Base-by-base conservation (phyloP, 2,113 vertebrate genomes). In the Recurvirostra avosetta region DNA sequence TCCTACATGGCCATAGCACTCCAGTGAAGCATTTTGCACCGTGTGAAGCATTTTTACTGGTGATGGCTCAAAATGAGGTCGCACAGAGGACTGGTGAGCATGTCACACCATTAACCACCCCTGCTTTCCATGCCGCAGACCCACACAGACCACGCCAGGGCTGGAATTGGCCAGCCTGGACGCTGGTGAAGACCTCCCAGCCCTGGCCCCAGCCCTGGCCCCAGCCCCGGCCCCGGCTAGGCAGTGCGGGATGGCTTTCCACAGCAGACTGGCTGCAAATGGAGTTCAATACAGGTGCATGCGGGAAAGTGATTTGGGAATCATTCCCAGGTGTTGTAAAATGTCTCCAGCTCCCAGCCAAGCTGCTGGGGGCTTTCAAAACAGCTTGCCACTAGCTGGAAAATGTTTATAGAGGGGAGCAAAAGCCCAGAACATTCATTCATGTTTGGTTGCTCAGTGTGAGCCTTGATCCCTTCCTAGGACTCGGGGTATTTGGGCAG, bases 281-380 rank as follows among this genome's bases (percentile, higher is more conserved):
- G 29, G 45, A 74, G 41, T 34, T 74, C 82, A 66, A 0, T 45
- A 83, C 94, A 97, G 96, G 95, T 97, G 88, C 93, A n/a, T 4
- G 30, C 0, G 1, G 66, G 61, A 70, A 77, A 95, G 27, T 0
- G 27, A 72, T 62, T 55, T 2, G 2, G 36, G 66, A 93, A 96
- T 87, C 4, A 0, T 85, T 92, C 74, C 85, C 94, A 96, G 87
- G 88, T 94, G 87, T 61, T 66, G 71, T 50, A 73, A 95, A 90
- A 90, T 16, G 32, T 47, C 85, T 94, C 58, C 53, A 90, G 58
- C 40, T 96, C 53, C 45, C 40, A 94, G 92, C 78, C 94, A 94
- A 86, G 71, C 90, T 88, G 81, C 62, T 92, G 87, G 93, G 88
- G 93, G 81, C 59, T 96, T 92, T 94, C 75, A 82, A 90, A 95